Base-by-base conservation (phyloP, 2,113 vertebrate species). In the Salminus brasiliensis region DNA sequence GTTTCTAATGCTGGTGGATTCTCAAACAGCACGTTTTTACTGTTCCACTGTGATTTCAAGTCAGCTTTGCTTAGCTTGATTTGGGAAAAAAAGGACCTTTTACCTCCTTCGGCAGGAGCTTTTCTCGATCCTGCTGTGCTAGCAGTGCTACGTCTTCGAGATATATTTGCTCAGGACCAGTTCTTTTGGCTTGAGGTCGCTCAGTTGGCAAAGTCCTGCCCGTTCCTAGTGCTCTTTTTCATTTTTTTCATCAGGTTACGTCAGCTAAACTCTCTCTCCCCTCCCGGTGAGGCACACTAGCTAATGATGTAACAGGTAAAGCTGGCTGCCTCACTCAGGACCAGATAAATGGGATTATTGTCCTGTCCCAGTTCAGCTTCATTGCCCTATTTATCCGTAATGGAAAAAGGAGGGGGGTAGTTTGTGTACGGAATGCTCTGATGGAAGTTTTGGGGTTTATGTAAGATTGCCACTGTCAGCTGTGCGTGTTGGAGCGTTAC, bases 251-350 rank as follows among this genome's bases (percentile, higher is more conserved):
- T 70, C 72, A 60, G 74, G 70, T 75, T 85, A 76, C 41, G 41
- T 76, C 71, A 75, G 45, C 52, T 76, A 39, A 41, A 52, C 53
- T 32, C 60, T 29, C 9, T 15, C 16, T 39, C 8, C 21, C 79
- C 45, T 71, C 52, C 62, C 49, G 1, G 52, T 65, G 47, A 76
- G 67, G 78, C 59, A 34, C 52, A 49, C 59, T 72, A 83, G 82
- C 84, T 84, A 85, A 88, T 92, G 84, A 90, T 87, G 88, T 90
- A 91, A 92, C 87, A 85, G 88, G 86, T 91, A 90, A 83, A 89
- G 71, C 88, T 72, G 74, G 78, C 83, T 84, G 80, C 86, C 79
- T 88, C 81, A 83, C 72, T 45, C 72, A 78, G 66, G 81, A 81
- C 76, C 76, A 88, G 77, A 91, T 89, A 90, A 91, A 88, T 70